These are phyloP conservation scores for Loripinus fragilis DNA, from an alignment of 2,888 invertebrate genomes.

Conservation along the genomic window DNA sequence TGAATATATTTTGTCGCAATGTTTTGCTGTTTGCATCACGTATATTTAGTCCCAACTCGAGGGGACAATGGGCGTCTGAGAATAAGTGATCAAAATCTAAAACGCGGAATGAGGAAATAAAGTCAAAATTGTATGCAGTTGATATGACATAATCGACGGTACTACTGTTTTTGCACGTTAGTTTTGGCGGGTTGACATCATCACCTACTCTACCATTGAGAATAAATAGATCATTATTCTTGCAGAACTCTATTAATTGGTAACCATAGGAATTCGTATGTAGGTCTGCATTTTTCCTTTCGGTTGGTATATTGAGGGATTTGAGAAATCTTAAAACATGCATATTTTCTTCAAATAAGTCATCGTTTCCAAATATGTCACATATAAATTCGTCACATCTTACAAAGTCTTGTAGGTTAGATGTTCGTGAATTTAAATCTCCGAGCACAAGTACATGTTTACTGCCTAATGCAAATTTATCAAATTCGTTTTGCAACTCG, in stretches of 20 bases:
- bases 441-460: background rate
- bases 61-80: background rate
- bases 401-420: background rate
- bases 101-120: background rate
- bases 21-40: no score
- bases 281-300: background rate
- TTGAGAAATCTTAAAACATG: background rate
- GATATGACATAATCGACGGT: background rate
- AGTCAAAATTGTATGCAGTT: background rate
- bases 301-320: no score
- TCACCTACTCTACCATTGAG: background rate
- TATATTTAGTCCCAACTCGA: no score
- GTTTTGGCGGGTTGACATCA: background rate
- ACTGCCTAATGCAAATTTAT: background rate
- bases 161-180: background rate
- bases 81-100: background rate
- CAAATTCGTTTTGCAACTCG: conserved; percentile 16
- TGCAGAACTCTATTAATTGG: background rate
- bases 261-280: background rate
- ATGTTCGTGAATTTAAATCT: conserved; percentile 13
- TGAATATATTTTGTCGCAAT: no score
- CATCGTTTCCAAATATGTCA: background rate
- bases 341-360: background rate
- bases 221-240: background rate
- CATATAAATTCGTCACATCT: background rate